phyloP scores from a whole-genome alignment of 2,888 invertebrate genomes.

The Drosophila birchii region DNA sequence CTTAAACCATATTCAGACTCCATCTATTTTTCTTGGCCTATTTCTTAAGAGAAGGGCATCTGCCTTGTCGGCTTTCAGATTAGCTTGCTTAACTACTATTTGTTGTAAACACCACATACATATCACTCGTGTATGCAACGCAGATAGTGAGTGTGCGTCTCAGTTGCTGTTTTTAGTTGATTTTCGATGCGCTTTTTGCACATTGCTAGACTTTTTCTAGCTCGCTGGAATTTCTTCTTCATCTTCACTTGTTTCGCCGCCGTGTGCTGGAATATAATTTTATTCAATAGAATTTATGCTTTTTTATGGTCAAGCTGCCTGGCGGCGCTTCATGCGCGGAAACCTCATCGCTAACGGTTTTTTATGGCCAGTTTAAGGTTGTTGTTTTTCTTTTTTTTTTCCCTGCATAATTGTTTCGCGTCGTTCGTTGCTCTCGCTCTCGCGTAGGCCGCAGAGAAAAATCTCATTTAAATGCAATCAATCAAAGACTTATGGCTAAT shows the following conservation, averaged over 20 bases:
- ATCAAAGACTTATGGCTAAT: constrained; percentile 33
- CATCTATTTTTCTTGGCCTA: no score
- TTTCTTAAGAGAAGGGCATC: constrained; percentile 2
- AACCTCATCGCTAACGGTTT: constrained; percentile 47
- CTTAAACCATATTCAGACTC: not conserved
- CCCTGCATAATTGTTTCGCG: constrained; percentile 32
- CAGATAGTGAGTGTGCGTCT: constrained; percentile 1
- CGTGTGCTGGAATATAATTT: constrained; percentile 46
- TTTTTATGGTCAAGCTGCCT: constrained; percentile 49
- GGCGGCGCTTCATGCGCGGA: constrained; percentile 53
- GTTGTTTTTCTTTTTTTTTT: not conserved
- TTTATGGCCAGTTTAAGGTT: constrained; percentile 48
- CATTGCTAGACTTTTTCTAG: constrained; percentile 57
- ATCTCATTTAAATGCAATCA: constrained; percentile 50
- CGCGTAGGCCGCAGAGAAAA: no score
- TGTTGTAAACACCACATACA: constrained; percentile 32
- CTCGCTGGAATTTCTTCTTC: constrained; percentile 27
- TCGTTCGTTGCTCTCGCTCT: constrained; percentile 39
- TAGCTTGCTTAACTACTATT: constrained; percentile 3
- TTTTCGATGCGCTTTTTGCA: constrained; percentile 72
- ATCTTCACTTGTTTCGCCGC: constrained; percentile 6
- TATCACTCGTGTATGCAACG: constrained; percentile 16
- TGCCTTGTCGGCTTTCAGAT: not conserved
- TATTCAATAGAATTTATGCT: constrained; percentile 65
- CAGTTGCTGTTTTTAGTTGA: constrained; percentile 35